Evolutionary conservation across 2,888 invertebrate genomes (phyloP).

Genomic region (Oxyscelio sp.): DNA sequence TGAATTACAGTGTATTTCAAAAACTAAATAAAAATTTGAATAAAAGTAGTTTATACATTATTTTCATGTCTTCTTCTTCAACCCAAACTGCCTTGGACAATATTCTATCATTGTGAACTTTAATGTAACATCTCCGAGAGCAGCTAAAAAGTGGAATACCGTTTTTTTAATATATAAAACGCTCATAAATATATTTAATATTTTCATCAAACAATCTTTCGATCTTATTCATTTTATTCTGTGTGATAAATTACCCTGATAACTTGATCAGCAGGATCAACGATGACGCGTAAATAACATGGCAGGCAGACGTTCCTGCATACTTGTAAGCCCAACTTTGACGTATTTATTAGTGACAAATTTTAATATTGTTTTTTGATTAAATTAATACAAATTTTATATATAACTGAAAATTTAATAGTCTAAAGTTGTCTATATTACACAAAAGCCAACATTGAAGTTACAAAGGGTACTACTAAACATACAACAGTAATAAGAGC

Average conservation of each 20-base stretch:
- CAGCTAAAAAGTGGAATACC: too few relatives aligned
- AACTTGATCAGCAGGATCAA: slow-evolving; percentile 34
- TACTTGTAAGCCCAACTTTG: slow-evolving; percentile 2
- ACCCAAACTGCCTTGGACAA: too few relatives aligned
- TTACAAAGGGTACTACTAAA: too few relatives aligned
- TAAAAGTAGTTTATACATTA: background rate
- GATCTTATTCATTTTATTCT: slow-evolving; percentile 21
- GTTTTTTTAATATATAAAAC: too few relatives aligned
- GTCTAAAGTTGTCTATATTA: too few relatives aligned
- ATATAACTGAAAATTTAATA: too few relatives aligned
- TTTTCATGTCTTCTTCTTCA: too few relatives aligned
- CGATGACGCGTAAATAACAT: slow-evolving; percentile 46
- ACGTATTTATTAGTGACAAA: slow-evolving; percentile 39
- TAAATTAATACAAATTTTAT: too few relatives aligned
- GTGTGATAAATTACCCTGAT: slow-evolving; percentile 38
- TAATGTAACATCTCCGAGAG: too few relatives aligned
- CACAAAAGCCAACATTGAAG: too few relatives aligned
- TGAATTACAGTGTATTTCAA: background rate
- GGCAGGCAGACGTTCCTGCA: background rate
- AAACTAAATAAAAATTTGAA: background rate
- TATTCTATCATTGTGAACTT: too few relatives aligned
- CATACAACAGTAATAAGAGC: too few relatives aligned
- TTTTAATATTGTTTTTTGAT: slow-evolving; percentile 36
- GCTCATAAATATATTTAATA: slow-evolving; percentile 27
- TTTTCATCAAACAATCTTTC: slow-evolving; percentile 27